Base-by-base conservation (phyloP, 2,113 vertebrate genomes). In the Myotis brandtii region DNA sequence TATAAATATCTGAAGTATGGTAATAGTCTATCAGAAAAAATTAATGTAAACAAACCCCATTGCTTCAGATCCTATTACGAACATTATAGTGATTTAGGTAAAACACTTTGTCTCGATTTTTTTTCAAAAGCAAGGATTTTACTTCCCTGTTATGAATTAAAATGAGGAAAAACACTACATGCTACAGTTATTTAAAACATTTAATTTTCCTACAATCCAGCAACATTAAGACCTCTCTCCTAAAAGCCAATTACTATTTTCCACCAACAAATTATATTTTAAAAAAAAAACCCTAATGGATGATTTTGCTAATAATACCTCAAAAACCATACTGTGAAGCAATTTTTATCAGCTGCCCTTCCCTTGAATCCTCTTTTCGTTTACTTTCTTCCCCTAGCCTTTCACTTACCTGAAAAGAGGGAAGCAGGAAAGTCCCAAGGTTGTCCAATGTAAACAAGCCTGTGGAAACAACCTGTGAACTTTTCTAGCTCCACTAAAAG, bases 131-230 rank as follows among this genome's bases (percentile, higher is more conserved):
- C 20, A 82, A 91, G n/a, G 3, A 30, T 52, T 48, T 92, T 30
- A 67, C 30, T 76, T 67, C 25, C 10, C 62, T 54, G 2, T 13
- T 64, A 48, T 62, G 14, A 92, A 64, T 67, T 77, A 70, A 94
- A 95, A 56, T 75, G 46, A 54, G 18, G 56, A 82, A 84, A 85
- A 95, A 84, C 59, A 73, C 0, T 73, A 52, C 9, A 82, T 34
- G 17, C 11, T 54, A 90, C 69, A 23, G 9, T 72, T 54, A 90
- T 64, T 93, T 91, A 97, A 82, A 54, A 90, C 48, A 81, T 67
- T 93, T 85, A 37, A 83, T 66, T 94, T 93, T 90, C 54, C 88
- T 73, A 86, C 20, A 89, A 86, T 52, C 40, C 84, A 96, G 52
- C 18, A 73, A 43, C 66, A 96, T 77, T 62, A 94, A 95, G 54